Conservation (phyloP, 2,888 invertebrate genomes). For the Meloe dianella region DNA sequence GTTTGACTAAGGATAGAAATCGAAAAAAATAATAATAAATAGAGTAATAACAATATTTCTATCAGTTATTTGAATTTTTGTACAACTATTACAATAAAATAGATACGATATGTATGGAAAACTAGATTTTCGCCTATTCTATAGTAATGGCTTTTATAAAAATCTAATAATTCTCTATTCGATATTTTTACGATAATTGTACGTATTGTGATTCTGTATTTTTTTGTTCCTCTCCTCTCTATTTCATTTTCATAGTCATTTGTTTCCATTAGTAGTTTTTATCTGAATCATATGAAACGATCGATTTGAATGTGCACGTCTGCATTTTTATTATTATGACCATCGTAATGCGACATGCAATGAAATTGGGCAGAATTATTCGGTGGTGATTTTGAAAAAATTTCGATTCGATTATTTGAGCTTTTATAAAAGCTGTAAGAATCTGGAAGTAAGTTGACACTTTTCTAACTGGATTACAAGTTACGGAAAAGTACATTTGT, state of each 20-base stretch:
- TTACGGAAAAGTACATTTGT: too few species aligned
- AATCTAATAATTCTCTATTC: background rate
- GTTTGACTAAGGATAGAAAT: background rate
- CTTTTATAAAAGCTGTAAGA: too few species aligned
- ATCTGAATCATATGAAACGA: background rate
- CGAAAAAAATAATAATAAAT: background rate
- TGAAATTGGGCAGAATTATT: too few species aligned
- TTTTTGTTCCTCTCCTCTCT: background rate
- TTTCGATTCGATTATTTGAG: too few species aligned
- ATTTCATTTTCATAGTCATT: background rate
- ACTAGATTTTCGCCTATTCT: background rate
- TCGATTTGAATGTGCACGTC: background rate
- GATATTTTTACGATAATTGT: background rate
- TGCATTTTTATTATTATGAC: too few species aligned
- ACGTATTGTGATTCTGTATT: background rate
- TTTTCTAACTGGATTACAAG: too few species aligned
- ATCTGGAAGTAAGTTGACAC: too few species aligned
- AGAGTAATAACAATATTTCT: slow-evolving; percentile 5
- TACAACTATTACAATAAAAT: background rate
- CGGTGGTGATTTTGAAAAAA: too few species aligned
- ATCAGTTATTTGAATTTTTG: slow-evolving; percentile 2
- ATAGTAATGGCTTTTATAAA: background rate
- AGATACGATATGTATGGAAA: background rate
- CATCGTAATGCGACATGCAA: too few species aligned
- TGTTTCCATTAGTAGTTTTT: background rate